Evolutionary conservation across 2,888 invertebrate species (phyloP).

Genomic region (Conchocele bisecta): DNA sequence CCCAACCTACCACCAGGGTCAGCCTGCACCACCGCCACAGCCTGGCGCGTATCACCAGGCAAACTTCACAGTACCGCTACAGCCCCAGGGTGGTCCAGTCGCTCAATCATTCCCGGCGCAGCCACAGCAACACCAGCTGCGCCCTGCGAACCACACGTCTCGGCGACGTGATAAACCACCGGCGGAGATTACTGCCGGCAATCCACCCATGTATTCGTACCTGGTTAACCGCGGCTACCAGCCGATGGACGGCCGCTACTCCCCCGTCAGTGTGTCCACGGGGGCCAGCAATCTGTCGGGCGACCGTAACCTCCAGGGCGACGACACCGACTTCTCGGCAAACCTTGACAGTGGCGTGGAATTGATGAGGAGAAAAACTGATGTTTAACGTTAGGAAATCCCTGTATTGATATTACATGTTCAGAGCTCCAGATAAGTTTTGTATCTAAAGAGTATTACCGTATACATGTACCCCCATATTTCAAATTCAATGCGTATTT

Average conservation of each 20-base stretch:
- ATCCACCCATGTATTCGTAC: slow-evolving; percentile 71
- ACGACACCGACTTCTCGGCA: slow-evolving; percentile 58
- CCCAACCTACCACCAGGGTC: slow-evolving; percentile 21
- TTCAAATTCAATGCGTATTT: no score
- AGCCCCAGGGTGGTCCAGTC: slow-evolving; percentile 9
- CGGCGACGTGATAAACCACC: slow-evolving; percentile 10
- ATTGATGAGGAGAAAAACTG: slow-evolving; percentile 59
- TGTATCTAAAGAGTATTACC: no score
- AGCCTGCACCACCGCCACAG: slow-evolving; percentile 21
- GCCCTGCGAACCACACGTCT: slow-evolving; percentile 21
- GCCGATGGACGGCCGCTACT: slow-evolving; percentile 62
- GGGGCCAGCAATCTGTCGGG: slow-evolving; percentile 59
- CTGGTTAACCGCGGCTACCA: slow-evolving; percentile 75
- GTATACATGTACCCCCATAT: no score
- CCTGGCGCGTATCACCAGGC: slow-evolving; percentile 43
- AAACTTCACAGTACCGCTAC: slow-evolving; percentile 63
- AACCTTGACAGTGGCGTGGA: slow-evolving; percentile 67
- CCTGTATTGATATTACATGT: no score
- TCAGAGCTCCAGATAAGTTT: no score
- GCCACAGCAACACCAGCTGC: not conserved
- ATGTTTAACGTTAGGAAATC: no score
- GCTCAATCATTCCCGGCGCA: slow-evolving; percentile 4
- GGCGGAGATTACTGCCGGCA: not conserved
- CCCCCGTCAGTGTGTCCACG: slow-evolving; percentile 55
- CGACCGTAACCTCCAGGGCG: slow-evolving; percentile 41